A percentile compares a stretch with the other conserved stretches of the same genome.
Conservation (phyloP, 2,113 vertebrate species). For the Periophthalmus modestus region DNA sequence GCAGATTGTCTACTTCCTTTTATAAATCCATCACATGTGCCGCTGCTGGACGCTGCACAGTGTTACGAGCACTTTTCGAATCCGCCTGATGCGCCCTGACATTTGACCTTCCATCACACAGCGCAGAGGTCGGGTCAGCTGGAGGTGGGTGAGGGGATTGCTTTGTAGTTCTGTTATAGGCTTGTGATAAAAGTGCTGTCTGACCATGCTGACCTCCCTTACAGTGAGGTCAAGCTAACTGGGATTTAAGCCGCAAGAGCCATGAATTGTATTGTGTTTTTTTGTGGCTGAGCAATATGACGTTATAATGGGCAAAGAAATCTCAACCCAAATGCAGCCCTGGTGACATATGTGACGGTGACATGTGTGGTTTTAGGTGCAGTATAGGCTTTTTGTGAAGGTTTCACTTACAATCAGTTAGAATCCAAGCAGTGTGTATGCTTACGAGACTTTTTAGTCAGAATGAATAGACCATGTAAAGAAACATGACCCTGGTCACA, state of each 20-base stretch:
- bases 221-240: slow-evolving; percentile 20
- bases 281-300: slow-evolving; percentile 7
- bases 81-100: slow-evolving; percentile 19
- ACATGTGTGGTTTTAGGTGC: neutral
- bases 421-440: neutral
- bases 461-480: neutral
- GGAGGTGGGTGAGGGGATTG: neutral
- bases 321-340: neutral
- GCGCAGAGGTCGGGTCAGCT: slow-evolving; percentile 16
- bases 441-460: neutral
- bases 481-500: neutral
- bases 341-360: neutral
- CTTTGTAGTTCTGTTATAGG: slow-evolving; percentile 29
- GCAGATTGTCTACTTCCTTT: neutral
- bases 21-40: neutral
- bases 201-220: neutral
- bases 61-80: slow-evolving; percentile 10
- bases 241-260: slow-evolving; percentile 12
- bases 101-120: slow-evolving; percentile 22
- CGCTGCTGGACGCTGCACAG: slow-evolving; percentile 4
- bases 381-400: neutral
- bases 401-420: neutral
- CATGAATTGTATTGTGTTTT: slow-evolving; percentile 9
- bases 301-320: neutral
- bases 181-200: slow-evolving; percentile 19